Percentiles rank a stretch among this genome's conserved stretches.
Conservation (phyloP, 2,888 invertebrate species). For the Baronia brevicornis region DNA sequence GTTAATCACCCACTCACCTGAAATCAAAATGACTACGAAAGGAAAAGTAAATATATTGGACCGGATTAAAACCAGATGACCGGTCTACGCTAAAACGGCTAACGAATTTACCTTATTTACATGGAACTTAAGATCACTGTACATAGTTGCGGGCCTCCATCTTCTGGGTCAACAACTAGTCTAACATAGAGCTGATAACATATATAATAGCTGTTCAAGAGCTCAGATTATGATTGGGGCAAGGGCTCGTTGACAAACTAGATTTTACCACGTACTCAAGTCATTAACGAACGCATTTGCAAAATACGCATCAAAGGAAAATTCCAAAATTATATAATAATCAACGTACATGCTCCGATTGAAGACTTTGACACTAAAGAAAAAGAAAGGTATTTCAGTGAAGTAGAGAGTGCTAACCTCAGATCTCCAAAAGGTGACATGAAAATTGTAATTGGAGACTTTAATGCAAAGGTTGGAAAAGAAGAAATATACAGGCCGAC, state of each 20-base stretch:
- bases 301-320: neutral
- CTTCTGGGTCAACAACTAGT: neutral
- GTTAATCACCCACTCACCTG: neutral
- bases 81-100: no score
- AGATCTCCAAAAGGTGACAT: slow-evolving; percentile 1
- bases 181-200: neutral
- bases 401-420: neutral
- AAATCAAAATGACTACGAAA: neutral
- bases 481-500: neutral
- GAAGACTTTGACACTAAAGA: slow-evolving; percentile 2
- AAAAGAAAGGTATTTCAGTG: neutral
- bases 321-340: slow-evolving; percentile 1
- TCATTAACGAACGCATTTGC: neutral
- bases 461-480: neutral
- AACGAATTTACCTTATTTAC: neutral
- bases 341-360: slow-evolving; percentile 2
- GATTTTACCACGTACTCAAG: neutral
- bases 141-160: neutral
- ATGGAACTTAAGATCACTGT: neutral
- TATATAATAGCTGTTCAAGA: neutral
- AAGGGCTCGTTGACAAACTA: neutral
- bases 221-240: neutral
- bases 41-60: neutral
- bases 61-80: no score
- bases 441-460: slow-evolving; percentile 1